phyloP scores from a whole-genome alignment of 2,888 invertebrate genomes.

The Diabrotica balteata region DNA sequence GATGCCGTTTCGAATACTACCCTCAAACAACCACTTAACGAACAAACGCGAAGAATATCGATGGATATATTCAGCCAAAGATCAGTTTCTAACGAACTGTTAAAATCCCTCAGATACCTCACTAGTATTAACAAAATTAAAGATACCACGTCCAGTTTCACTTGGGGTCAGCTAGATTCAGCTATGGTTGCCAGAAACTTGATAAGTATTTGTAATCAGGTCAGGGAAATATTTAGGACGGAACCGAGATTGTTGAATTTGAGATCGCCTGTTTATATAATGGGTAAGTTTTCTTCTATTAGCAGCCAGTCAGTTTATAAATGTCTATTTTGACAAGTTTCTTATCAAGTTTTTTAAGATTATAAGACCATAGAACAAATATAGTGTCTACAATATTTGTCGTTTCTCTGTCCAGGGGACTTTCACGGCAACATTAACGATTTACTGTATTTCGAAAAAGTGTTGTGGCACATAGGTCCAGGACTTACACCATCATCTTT shows the following conservation, averaged over 20 bases:
- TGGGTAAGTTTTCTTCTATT: slow-evolving; percentile 57
- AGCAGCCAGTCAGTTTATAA: background rate
- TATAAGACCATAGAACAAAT: background rate
- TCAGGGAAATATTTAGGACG: slow-evolving; percentile 60
- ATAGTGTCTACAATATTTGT: too few relatives aligned
- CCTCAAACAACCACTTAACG: slow-evolving; percentile 44
- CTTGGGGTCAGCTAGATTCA: slow-evolving; percentile 54
- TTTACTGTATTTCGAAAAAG: slow-evolving; percentile 71
- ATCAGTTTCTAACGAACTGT: slow-evolving; percentile 66
- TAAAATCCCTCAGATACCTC: slow-evolving; percentile 57
- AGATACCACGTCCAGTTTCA: slow-evolving; percentile 44
- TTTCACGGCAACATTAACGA: slow-evolving; percentile 78
- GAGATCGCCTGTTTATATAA: slow-evolving; percentile 65
- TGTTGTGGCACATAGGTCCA: slow-evolving; percentile 74
- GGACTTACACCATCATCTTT: slow-evolving; percentile 69
- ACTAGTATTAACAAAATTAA: slow-evolving; percentile 45
- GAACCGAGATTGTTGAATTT: slow-evolving; percentile 65
- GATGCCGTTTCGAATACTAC: slow-evolving; percentile 51
- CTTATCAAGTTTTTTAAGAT: background rate
- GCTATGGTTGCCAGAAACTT: slow-evolving; percentile 62
- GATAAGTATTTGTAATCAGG: slow-evolving; percentile 62
- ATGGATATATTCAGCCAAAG: slow-evolving; percentile 64
- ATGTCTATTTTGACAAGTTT: too few relatives aligned
- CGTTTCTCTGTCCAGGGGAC: slow-evolving; percentile 64
- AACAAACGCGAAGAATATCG: slow-evolving; percentile 53